Base-by-base conservation (phyloP, 2,888 invertebrate species). In the Azorinus chamasolen region DNA sequence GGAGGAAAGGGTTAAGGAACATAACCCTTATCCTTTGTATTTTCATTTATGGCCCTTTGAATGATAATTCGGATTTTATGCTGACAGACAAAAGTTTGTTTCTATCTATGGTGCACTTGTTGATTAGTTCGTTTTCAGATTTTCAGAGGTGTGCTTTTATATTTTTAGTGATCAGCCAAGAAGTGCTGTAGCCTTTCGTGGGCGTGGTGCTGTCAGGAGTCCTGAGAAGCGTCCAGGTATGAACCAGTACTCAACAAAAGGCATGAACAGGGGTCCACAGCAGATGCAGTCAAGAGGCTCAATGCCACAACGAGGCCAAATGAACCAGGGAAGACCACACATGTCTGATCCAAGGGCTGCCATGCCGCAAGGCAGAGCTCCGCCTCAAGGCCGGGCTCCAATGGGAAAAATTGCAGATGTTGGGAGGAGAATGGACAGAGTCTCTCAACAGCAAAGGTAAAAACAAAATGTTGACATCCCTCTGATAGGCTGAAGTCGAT, bases 161-260 rank as follows among this genome's bases (percentile, higher is more conserved):
- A 32, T 20, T 43, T 61, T 48, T 66, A 87, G 88, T 65, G 88
- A 88, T 20, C 85, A 71, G 14, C 83, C 86, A 8, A 83, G 84
- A 62, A 87, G 87, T 80, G 72, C 85, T 25, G 84, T 80, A 14
- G 70, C 84, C 46, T 79, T 84, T 12, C 77, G 64, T 45, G 65
- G 45, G 20, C 65, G 59, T 24, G 62, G 27, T 37, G 66, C 54
- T 18, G 55, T 27, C 18, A 53, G 58, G n/a, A 65, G 59, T 25
- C 68, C 68, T 22, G 70, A 70, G 22, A 80, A 65, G 48, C 62
- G 74, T 10, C 78, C 64, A 14, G 62, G 57, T 2, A 59, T 48
- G 12, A 39, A 22, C 22, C 58, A 65, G 39, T 45, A 43, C 22
- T 68, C 71, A 43, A 41, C 48, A n/a, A 61, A 53, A 65, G 65